Conservation (phyloP, 2,797 vertebrate species). For the Delichon dasypus region DNA sequence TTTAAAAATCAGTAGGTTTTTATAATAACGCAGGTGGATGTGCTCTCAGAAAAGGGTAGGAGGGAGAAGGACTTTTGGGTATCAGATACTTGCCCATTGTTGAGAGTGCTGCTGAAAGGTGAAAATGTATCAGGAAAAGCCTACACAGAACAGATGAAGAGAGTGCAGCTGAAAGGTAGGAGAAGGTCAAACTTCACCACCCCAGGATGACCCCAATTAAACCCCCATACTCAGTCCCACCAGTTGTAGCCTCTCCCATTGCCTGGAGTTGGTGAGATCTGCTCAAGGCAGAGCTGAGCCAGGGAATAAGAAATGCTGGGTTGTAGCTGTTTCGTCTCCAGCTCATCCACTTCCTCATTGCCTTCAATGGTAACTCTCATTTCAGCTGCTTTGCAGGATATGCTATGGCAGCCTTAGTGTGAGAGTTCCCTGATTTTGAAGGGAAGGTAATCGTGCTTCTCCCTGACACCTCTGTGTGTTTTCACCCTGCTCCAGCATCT, state of each 20-base stretch:
- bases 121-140: neutral
- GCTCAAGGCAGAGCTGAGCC: neutral
- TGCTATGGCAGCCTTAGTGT: neutral
- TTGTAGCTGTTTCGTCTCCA: neutral
- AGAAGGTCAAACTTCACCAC: neutral
- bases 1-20: neutral
- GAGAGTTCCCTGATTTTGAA: neutral
- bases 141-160: neutral
- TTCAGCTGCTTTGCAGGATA: neutral
- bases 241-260: neutral
- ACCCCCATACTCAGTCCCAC: accelerated
- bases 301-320: neutral
- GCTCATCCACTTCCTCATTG: neutral
- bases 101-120: neutral
- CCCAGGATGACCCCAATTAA: neutral
- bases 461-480: neutral
- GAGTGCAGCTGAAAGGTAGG: neutral
- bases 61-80: neutral
- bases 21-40: neutral
- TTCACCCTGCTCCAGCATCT: neutral
- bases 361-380: neutral
- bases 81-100: neutral
- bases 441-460: neutral
- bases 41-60: neutral
- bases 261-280: accelerated